phyloP scores from a whole-genome alignment of 2,888 invertebrate genomes.

The Coleophora deauratella region DNA sequence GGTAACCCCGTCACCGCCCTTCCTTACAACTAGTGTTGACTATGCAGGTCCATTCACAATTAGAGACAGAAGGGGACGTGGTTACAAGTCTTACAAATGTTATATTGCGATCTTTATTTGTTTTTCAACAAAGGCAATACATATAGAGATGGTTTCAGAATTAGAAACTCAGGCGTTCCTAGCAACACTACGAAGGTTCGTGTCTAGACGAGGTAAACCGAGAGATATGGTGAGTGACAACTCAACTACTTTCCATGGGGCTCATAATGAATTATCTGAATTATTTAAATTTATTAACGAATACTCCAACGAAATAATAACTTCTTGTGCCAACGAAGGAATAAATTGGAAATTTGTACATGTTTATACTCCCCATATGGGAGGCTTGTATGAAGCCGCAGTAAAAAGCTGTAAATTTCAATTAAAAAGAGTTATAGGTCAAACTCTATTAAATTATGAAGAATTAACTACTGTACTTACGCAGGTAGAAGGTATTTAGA shows the following conservation, averaged over 20 bases:
- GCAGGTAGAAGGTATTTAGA: no score
- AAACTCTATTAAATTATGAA: no score
- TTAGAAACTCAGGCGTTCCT: conserved; percentile 1
- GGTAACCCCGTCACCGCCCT: background rate
- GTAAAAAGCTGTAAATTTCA: no score
- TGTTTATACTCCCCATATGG: conserved; percentile 1
- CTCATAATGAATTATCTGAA: background rate
- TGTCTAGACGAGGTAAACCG: conserved; percentile 1
- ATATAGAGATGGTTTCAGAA: background rate
- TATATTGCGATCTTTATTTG: conserved; percentile 1
- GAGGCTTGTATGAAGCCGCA: no score
- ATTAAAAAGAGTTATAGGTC: no score
- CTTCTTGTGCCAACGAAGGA: background rate
- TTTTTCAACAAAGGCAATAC: background rate
- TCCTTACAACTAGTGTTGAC: background rate
- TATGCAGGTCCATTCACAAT: no score
- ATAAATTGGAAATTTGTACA: conserved; percentile 1
- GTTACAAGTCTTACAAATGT: background rate
- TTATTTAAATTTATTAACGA: background rate
- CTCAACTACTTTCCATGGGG: conserved; percentile 2
- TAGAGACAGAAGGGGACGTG: conserved; percentile 1
- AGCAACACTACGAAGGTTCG: background rate
- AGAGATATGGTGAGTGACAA: conserved; percentile 2
- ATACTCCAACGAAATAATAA: background rate
- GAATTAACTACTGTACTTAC: no score